Percentiles rank a stretch among this genome's conserved stretches.
These are phyloP conservation scores for Miltochrista miniata DNA, from an alignment of 2,888 invertebrate species.

Conservation along the genomic window DNA sequence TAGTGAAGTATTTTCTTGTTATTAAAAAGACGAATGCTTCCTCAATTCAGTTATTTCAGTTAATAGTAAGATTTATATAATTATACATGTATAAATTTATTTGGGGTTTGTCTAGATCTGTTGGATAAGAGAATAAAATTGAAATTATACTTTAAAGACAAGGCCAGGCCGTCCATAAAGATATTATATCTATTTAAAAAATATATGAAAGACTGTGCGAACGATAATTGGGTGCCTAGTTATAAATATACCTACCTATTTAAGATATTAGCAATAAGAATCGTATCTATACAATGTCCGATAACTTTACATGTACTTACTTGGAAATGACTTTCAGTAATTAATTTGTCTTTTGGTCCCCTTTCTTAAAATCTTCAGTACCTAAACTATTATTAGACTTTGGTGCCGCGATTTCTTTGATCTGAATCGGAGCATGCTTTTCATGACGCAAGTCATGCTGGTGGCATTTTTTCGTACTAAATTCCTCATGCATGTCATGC, in stretches of 20 bases:
- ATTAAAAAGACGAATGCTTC: constrained; percentile 31
- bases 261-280: constrained; percentile 16
- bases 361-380: no score
- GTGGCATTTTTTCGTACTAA: no score
- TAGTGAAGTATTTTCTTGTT: constrained; percentile 44
- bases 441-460: no score
- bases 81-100: constrained; percentile 35
- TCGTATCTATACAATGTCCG: constrained; percentile 21
- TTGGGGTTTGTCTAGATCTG: constrained; percentile 51
- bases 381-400: no score
- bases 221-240: constrained; percentile 44
- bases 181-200: constrained; percentile 58
- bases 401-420: no score
- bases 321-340: constrained; percentile 21
- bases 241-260: constrained; percentile 13
- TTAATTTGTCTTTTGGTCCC: background rate
- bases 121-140: constrained; percentile 38
- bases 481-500: no score
- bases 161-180: constrained; percentile 78
- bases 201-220: constrained; percentile 69
- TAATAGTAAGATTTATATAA: constrained; percentile 25
- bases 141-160: constrained; percentile 38
- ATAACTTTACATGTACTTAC: constrained; percentile 15
- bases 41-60: constrained; percentile 22
- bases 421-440: no score